Evolutionary conservation across 35 echinoderm and acorn worm species (phyloP), one percentile per base, ranked within the genome.

Genomic region (Lytechinus variegatus): DNA sequence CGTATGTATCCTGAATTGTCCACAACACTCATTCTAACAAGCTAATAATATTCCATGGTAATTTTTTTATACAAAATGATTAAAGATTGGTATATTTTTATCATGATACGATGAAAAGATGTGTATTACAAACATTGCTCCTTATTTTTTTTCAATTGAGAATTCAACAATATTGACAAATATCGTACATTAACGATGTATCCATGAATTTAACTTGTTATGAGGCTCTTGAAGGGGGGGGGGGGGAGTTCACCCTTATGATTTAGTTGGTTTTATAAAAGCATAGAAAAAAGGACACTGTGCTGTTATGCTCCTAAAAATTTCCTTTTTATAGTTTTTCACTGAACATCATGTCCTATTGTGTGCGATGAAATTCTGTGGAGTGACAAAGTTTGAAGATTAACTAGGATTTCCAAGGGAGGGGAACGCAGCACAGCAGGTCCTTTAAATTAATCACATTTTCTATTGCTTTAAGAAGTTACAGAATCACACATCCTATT

Each of bases 281-380:
- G 72, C 13, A 44, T 44, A 86, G 27, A 13, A 86, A 86, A 86
- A 27, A 86, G 27, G 1, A 86, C 1, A 16, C 72, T 16, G 13
- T 86, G 72, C 72, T 16, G 13, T 86, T 16, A 27, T 86, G 27
- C 72, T 86, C 27, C 72, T 86, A 16, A 44, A 44, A 44, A 86
- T 86, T 86, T 86, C 27, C 27, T 27, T 27, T 16, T 86, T 86
- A 27, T 1, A 86, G 72, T 86, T 86, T 86, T 13, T 86, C 1
- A 86, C 72, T 16, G 72, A 86, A 86, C 27, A 13, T 27, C 72
- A 86, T 27, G 27, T 86, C 72, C 72, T 86, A 16, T 27, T 86
- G 72, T 86, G 72, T 86, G 72, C 72, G 1, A 86, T 86, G 72
- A 86, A 86, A 86, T 86, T 86, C 13, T 86, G 72, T 86, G 72